Evolutionary conservation across 2,888 invertebrate species (phyloP), one percentile per base, ranked within the genome.

Genomic region (Polietes domitor): DNA sequence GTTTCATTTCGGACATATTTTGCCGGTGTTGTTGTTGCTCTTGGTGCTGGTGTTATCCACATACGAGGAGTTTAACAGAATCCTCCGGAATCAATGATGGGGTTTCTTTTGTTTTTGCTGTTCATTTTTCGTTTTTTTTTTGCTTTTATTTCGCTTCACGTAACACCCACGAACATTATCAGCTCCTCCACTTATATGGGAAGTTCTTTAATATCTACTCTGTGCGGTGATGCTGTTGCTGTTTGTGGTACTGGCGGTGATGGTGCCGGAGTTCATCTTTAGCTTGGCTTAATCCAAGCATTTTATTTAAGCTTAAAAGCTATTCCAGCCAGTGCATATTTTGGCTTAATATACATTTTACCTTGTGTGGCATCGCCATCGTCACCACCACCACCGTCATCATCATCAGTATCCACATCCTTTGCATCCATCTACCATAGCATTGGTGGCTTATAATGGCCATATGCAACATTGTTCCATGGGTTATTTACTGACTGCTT

Each of bases 121-220:
- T 73, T 17, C 15, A 6, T 55, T 17, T 24, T 21, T 37, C 5
- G 1, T n/a, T 26, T 50, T 72, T 71, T 37, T 41, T 50, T 63
- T 24, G 58, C 61, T 55, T 72, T 63, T 37, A 1, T 3, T 9
- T 21, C 32, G 55, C 55, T 72, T 83, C 58, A 75, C 72, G 78
- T 78, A 84, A 84, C 84, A 79, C 84, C 84, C 84, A 84, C 84
- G 47, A 84, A 53, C 78, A 17, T 81, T 84, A 84, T 81, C 81
- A 74, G 41, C 28, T 65, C 43, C 72, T 53, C 19, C 47, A 63
- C 81, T 70, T 81, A 79, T 81, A 79, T 81, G 81, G 84, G 19
- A 43, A 76, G 81, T 63, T 43, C 37, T 77, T 81, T 71, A 68
- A 43, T 43, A 68, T 68, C 68, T 68, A 1, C 41, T 21, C 12